Conservation (phyloP, 2,797 vertebrate genomes). For the Diplodus sargus region DNA sequence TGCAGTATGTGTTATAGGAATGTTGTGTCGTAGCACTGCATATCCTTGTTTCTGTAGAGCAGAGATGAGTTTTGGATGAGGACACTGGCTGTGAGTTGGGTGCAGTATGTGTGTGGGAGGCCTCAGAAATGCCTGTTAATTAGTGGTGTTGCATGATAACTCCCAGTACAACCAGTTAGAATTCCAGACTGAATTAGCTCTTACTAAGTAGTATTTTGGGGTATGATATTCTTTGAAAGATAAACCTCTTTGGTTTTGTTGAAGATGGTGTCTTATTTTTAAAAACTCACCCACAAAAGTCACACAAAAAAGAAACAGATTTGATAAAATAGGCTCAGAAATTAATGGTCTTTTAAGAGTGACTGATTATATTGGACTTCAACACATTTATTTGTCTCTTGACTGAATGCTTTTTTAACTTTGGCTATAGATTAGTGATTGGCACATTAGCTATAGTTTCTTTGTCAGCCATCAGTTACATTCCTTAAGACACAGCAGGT, state of each 20-base stretch:
- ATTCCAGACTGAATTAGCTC: conserved; percentile 60
- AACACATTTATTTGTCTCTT: background rate
- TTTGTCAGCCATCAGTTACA: background rate
- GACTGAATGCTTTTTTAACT: background rate
- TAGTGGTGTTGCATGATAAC: conserved; percentile 78
- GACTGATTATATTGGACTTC: background rate
- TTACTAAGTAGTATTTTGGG: conserved; percentile 59
- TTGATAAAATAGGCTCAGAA: background rate
- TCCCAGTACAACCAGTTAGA: conserved; percentile 57
- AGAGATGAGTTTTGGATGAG: conserved; percentile 72
- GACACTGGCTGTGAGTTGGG: conserved; percentile 78
- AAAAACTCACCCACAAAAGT: background rate
- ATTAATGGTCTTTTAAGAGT: background rate
- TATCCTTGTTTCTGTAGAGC: conserved; percentile 58
- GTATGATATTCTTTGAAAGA: conserved; percentile 28
- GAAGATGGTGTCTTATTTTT: conserved; percentile 6
- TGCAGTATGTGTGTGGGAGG: conserved; percentile 83
- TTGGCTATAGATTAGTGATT: background rate
- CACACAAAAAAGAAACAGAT: background rate
- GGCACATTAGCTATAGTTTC: background rate
- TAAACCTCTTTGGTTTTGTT: background rate
- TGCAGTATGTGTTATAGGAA: conserved; percentile 20
- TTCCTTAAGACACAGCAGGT: too few species aligned
- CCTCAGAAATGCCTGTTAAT: conserved; percentile 79
- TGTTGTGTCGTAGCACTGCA: conserved; percentile 60